Evolutionary conservation across 2,113 vertebrate genomes (phyloP), one percentile per base, ranked within the genome.

Genomic region (Nipponia nippon): DNA sequence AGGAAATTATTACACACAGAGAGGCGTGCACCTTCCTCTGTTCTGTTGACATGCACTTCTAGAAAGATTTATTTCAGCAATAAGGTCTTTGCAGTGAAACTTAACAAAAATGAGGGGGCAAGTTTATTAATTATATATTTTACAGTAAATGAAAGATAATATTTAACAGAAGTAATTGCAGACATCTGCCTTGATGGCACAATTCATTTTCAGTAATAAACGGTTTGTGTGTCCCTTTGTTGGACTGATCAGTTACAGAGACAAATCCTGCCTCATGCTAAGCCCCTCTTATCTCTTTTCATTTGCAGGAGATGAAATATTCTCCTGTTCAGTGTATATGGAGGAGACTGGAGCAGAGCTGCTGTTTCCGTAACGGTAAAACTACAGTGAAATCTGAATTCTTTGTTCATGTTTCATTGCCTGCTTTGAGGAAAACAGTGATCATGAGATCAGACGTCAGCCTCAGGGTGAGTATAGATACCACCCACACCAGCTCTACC

Each of bases 91-190:
- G 86, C 79, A 90, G 73, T 80, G 94, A 90, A 96, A 96, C 91
- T 92, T 86, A 94, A 79, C 89, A 77, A 95, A 96, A 90, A 83
- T 10, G 80, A 90, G 76, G 86, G 75, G 83, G 81, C 71, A 87
- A 71, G 72, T 98, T 98, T 97, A 98, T 98, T 98, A 98, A 98
- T 98, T 97, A 97, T 97, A 97, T 97, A 97, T 96, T 94, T 97
- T 97, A 59, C 96, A 97, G 95, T 97, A 97, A 96, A 84, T 93
- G 95, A 97, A 97, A 97, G 95, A 91, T 96, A 97, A 96, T 98
- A 97, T 97, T 98, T 97, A 97, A 97, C 91, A 96, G 97, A 92
- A 98, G 91, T 98, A 98, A 98, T 97, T 97, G 96, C 95, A 97
- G 96, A 93, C 76, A 5, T 92, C 53, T 40, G 87, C 96, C 90